Conservation (phyloP, 2,797 vertebrate genomes). For the Poecile montanus region DNA sequence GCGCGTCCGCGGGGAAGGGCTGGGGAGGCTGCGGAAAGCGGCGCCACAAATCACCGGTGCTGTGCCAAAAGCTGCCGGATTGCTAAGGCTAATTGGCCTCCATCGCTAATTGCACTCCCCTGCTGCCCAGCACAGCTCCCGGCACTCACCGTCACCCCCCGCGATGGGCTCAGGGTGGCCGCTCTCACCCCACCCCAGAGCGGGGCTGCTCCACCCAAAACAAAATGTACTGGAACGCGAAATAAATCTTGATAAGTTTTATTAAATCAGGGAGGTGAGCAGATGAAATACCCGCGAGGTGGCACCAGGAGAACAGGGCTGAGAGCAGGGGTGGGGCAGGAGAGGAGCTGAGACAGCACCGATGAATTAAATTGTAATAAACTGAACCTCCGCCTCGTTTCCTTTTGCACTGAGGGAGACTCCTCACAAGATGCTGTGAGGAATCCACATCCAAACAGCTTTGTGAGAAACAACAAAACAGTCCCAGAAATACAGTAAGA, state of each 20-base stretch:
- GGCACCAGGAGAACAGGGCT: constrained; percentile 27
- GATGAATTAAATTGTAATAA: background rate
- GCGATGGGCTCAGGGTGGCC: background rate
- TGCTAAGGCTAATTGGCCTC: background rate
- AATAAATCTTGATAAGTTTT: no score
- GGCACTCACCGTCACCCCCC: background rate
- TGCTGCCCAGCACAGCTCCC: background rate
- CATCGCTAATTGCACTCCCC: background rate
- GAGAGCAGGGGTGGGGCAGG: background rate
- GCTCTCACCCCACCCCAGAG: accelerated
- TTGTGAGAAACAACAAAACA: background rate
- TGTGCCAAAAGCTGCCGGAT: background rate
- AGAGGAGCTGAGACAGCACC: background rate
- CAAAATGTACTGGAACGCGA: no score
- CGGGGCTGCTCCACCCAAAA: no score
- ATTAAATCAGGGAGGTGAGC: background rate
- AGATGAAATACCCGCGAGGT: background rate
- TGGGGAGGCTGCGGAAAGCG: background rate
- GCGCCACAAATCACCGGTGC: accelerated
- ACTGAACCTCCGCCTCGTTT: no score
- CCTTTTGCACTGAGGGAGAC: no score
- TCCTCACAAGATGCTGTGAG: background rate
- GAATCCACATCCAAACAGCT: background rate
- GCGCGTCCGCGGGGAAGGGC: background rate
- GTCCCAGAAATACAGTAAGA: background rate